phyloP scores from a whole-genome alignment of 2,113 vertebrate species.

The Rostratula benghalensis region DNA sequence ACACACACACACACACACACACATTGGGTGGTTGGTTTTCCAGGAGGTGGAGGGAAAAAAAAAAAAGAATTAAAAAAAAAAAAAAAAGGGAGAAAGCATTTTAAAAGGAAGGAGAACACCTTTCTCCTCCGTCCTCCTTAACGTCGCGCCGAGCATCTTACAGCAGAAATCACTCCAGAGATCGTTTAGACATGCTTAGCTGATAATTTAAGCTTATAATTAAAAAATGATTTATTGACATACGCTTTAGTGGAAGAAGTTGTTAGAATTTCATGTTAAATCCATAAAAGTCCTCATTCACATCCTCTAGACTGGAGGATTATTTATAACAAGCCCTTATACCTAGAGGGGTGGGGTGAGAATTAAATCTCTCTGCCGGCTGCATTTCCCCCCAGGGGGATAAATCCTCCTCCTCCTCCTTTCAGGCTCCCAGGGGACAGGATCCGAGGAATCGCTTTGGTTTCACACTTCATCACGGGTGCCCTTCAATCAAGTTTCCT shows the following conservation, averaged over 20 bases:
- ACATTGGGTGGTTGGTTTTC: neutral
- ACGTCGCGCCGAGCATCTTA: neutral
- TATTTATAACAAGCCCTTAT: neutral
- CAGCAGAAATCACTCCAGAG: slow-evolving; percentile 34
- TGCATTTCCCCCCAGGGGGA: neutral
- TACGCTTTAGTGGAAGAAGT: slow-evolving; percentile 23
- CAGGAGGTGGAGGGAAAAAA: neutral
- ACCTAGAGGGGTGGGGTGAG: neutral
- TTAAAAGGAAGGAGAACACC: neutral
- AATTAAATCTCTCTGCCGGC: neutral
- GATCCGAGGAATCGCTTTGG: neutral
- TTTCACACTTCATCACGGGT: neutral
- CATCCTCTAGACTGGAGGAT: neutral
- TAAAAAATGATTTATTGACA: slow-evolving; percentile 71
- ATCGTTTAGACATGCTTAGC: slow-evolving; percentile 33
- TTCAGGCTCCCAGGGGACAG: fast-evolving
- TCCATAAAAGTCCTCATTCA: neutral
- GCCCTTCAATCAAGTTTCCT: neutral
- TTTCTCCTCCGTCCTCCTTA: neutral
- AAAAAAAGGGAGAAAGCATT: neutral
- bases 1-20: fast-evolving
- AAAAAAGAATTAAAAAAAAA: neutral
- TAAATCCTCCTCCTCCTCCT: neutral
- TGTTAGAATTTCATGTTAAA: neutral
- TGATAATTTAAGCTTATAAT: slow-evolving; percentile 62